Evolutionary conservation across 1,140 invertebrate genomes (phyloP), one percentile per base, ranked within the genome.

Genomic region (Diorhabda sublineata): DNA sequence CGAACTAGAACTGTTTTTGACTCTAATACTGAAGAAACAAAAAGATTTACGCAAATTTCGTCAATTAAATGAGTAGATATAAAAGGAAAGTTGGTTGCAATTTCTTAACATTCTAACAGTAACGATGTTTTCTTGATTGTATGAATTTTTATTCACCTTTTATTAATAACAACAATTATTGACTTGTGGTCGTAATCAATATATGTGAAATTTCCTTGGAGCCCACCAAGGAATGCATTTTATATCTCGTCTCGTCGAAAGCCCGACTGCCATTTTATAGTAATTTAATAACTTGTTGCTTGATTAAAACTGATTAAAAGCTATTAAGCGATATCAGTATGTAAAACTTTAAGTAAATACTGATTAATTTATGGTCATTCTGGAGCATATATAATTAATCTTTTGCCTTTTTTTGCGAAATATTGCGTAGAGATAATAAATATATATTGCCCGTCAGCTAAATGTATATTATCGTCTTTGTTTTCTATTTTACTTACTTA

Each of bases 231-330:
- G 63, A 45, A 56, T 42, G 63, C 63, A 56, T 64, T 64, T 57
- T 56, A 64, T 64, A 26, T 57, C 63, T 43, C 11, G n/a, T 64
- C 26, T 42, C 45, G 26, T 26, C 9, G 45, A 45, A 56, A 57
- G 44, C 63, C 47, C 9, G 56, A 57, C 63, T 57, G 63, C 52
- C 63, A 57, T 64, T 64, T 64, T 45, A 64, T 64, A 64, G 63
- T 64, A 64, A 64, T 64, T 64, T 56, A 64, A 64, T 64, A 64
- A 64, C 63, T 64, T 45, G 63, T 56, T 52, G n/a, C 63, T 64
- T 64, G 63, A 64, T 64, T 64, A 64, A 56, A 57, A 64, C 11
- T 57, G 63, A 64, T 64, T 64, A 64, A 64, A 64, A 56, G 63
- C 63, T 41, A 64, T 64, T 64, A 26, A 64, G 52, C 63, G 63